Percentiles rank a stretch among this genome's conserved stretches.
Conservation (phyloP, 2,113 vertebrate genomes). For the Phylloscopus trochilus region DNA sequence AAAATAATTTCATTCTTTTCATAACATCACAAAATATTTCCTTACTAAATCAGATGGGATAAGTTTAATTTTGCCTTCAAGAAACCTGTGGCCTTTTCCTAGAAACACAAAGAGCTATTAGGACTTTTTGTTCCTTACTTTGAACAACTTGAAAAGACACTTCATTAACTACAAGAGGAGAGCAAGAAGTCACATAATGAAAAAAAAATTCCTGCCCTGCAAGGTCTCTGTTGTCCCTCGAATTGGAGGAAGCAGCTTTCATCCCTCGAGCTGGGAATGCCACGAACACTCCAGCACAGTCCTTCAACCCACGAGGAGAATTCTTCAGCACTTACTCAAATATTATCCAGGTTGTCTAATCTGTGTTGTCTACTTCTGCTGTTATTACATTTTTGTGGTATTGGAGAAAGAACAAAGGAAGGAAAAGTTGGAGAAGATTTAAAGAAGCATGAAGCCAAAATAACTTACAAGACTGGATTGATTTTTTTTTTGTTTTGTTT, state of each 20-base stretch:
- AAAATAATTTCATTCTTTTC: neutral
- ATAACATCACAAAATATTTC: neutral
- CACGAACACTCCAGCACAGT: neutral
- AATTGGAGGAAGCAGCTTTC: neutral
- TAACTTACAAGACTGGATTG: conserved; percentile 6
- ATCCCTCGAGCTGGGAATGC: neutral
- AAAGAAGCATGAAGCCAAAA: conserved; percentile 36
- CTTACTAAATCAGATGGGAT: neutral
- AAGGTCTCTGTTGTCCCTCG: neutral
- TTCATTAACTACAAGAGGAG: neutral
- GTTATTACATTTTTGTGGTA: conserved; percentile 62
- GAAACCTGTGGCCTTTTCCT: neutral
- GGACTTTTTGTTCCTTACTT: neutral
- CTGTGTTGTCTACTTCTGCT: conserved; percentile 51
- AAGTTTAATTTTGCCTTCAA: neutral
- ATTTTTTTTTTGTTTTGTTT: neutral
- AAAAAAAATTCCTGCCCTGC: neutral
- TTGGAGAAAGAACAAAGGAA: conserved; percentile 63
- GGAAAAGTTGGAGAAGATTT: conserved; percentile 26
- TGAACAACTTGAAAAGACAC: neutral
- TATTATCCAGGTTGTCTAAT: conserved; percentile 44
- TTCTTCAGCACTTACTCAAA: neutral
- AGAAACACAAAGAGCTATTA: neutral
- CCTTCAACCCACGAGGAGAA: neutral
- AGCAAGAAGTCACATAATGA: neutral